Conservation (phyloP, 2,113 vertebrate species). For the Melanotaenia duboulayi region DNA sequence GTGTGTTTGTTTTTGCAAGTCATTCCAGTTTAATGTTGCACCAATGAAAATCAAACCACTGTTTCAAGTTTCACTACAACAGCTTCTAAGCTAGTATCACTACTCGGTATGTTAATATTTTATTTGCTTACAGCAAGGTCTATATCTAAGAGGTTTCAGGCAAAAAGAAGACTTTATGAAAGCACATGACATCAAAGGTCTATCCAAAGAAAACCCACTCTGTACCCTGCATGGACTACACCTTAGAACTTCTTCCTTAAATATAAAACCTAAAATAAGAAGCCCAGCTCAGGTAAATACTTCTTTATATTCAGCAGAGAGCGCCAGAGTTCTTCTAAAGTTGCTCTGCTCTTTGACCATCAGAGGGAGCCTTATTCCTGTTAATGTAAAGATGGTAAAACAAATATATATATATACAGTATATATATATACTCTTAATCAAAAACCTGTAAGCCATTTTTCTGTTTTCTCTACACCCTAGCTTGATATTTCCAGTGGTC, state of each 20-base stretch:
- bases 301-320: slow-evolving; percentile 23
- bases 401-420: no score
- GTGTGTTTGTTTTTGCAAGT: no score
- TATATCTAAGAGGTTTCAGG: not conserved
- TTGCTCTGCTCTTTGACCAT: slow-evolving; percentile 10
- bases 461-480: no score
- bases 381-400: not conserved
- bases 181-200: not conserved
- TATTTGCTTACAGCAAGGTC: no score
- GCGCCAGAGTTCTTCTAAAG: slow-evolving; percentile 10
- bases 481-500: no score
- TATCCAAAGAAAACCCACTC: not conserved
- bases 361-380: slow-evolving; percentile 38
- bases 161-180: not conserved
- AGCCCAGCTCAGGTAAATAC: not conserved
- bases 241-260: not conserved
- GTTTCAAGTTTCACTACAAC: no score
- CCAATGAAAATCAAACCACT: no score
- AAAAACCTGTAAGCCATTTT: no score
- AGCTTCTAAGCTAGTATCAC: no score
- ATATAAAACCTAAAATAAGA: not conserved
- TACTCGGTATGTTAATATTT: no score
- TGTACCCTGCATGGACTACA: not conserved
- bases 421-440: no score
- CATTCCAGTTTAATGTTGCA: no score